A percentile compares a stretch with the other conserved stretches of the same genome.
Evolutionary conservation across 2,797 vertebrate species (phyloP).

Genomic region (Hypotaenidia philippensis): DNA sequence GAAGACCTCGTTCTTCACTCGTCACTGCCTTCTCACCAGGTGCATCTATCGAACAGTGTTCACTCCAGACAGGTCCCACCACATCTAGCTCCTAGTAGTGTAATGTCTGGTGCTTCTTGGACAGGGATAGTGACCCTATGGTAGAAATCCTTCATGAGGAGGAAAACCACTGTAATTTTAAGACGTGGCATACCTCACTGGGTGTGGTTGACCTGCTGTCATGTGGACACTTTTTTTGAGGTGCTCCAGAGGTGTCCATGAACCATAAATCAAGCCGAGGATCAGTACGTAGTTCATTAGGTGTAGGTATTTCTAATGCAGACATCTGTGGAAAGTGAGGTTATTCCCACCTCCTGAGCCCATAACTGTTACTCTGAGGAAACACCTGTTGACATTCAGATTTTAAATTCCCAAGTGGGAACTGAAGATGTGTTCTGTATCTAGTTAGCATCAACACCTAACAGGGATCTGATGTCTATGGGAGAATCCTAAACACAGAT

Average conservation of each 20-base stretch:
- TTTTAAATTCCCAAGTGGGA: not conserved
- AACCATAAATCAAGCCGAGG: not conserved
- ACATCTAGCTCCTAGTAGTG: not conserved
- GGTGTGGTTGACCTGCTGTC: not conserved
- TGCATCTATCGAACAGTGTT: too few relatives aligned
- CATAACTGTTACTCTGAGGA: not conserved
- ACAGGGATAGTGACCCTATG: not conserved
- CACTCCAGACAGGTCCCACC: accelerated
- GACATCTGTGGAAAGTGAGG: not conserved
- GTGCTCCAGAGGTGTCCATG: not conserved
- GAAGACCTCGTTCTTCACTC: not conserved
- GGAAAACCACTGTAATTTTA: not conserved
- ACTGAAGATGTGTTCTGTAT: not conserved
- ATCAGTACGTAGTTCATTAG: not conserved
- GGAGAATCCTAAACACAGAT: not conserved
- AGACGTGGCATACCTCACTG: not conserved
- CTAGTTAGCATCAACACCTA: not conserved
- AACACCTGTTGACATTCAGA: not conserved
- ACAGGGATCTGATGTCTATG: not conserved
- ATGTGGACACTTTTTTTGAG: not conserved
- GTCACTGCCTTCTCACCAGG: not conserved
- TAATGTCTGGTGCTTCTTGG: not conserved
- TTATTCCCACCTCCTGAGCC: not conserved
- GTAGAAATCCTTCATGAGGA: not conserved
- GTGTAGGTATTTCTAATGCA: not conserved